Conservation (phyloP, 2,888 invertebrate genomes). For the Ypsolopha scabrella region DNA sequence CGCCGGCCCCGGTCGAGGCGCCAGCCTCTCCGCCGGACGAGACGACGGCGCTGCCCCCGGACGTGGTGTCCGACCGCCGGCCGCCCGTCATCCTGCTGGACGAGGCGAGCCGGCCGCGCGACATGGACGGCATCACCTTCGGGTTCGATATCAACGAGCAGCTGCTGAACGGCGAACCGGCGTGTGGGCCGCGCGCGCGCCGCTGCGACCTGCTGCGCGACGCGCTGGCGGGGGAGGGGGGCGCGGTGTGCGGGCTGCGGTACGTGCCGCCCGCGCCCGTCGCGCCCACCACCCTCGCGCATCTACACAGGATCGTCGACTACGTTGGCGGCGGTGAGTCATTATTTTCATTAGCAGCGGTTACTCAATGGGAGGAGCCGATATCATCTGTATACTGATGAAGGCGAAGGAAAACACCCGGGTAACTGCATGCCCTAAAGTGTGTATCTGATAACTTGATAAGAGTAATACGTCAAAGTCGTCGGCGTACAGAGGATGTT, state of each 20-base stretch:
- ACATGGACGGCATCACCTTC: constrained; percentile 80
- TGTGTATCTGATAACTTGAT: too few species aligned
- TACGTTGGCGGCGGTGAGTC: constrained; percentile 44
- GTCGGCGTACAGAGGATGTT: too few species aligned
- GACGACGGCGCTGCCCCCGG: constrained; percentile 5
- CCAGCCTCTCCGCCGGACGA: neutral
- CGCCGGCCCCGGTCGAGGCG: too few species aligned
- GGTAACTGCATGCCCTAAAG: too few species aligned
- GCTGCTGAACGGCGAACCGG: constrained; percentile 63
- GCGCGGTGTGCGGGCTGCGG: constrained; percentile 19
- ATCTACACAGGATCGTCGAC: constrained; percentile 40
- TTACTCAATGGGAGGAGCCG: too few species aligned
- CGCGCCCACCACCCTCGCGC: constrained; percentile 21
- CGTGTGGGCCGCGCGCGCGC: constrained; percentile 15
- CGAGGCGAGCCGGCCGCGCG: constrained; percentile 61
- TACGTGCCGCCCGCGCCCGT: constrained; percentile 31
- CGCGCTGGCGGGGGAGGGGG: constrained; percentile 13
- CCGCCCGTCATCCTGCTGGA: constrained; percentile 77
- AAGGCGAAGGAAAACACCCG: too few species aligned
- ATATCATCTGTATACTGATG: too few species aligned
- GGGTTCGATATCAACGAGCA: constrained; percentile 84
- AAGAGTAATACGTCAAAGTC: too few species aligned
- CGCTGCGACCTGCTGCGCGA: constrained; percentile 38
- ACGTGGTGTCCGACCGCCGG: constrained; percentile 6
- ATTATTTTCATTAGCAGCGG: too few species aligned